phyloP scores from a whole-genome alignment of 2,797 vertebrate species.

The Labroides dimidiatus region DNA sequence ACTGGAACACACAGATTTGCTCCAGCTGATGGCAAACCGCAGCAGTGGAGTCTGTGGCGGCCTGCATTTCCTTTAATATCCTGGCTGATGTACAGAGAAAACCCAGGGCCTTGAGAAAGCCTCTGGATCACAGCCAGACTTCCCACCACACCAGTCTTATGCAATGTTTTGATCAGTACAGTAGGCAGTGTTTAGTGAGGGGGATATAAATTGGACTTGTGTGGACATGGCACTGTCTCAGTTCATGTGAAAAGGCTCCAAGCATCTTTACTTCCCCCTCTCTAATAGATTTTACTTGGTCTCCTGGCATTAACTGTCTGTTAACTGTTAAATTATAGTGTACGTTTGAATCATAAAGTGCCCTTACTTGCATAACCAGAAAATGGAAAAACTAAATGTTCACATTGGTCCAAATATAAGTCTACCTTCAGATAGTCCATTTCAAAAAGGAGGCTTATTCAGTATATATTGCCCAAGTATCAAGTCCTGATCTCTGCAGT shows the following conservation, averaged over 20 bases:
- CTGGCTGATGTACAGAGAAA: slow-evolving; percentile 83
- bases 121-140: slow-evolving; percentile 73
- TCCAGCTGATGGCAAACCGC: slow-evolving; percentile 81
- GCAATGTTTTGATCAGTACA: slow-evolving; percentile 77
- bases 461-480: no score
- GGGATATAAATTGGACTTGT: slow-evolving; percentile 68
- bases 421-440: no score
- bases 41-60: slow-evolving; percentile 80
- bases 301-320: slow-evolving; percentile 32
- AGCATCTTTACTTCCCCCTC: slow-evolving; percentile 42
- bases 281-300: slow-evolving; percentile 36
- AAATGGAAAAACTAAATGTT: slow-evolving; percentile 9
- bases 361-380: slow-evolving; percentile 9
- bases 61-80: slow-evolving; percentile 85
- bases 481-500: no score
- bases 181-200: slow-evolving; percentile 53
- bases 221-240: slow-evolving; percentile 54
- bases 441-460: no score
- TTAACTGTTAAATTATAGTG: slow-evolving; percentile 23
- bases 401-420: not conserved
- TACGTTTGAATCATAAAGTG: slow-evolving; percentile 3
- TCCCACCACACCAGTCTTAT: slow-evolving; percentile 73
- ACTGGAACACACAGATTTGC: slow-evolving; percentile 80
- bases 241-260: slow-evolving; percentile 36
- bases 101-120: slow-evolving; percentile 76